Percentiles rank a stretch among this genome's conserved stretches.
phyloP scores from a whole-genome alignment of 2,888 invertebrate genomes.

The Mechanitis messenoides region DNA sequence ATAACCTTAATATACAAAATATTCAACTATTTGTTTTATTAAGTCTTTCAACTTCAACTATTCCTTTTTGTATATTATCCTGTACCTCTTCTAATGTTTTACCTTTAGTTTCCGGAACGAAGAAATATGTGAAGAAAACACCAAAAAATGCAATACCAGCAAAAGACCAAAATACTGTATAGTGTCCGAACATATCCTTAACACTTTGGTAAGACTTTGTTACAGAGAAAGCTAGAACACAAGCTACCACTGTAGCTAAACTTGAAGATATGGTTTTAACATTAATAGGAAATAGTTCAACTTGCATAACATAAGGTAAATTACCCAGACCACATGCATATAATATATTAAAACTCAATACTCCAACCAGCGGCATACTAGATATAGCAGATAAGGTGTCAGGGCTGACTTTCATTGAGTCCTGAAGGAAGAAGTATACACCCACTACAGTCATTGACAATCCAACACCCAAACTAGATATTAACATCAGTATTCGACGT shows the following conservation, averaged over 20 bases:
- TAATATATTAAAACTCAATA: slow-evolving; percentile 76
- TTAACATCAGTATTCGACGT: slow-evolving; percentile 70
- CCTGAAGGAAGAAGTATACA: slow-evolving; percentile 73
- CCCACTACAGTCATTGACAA: slow-evolving; percentile 69
- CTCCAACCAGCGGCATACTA: slow-evolving; percentile 72
- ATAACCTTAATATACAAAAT: too few species aligned
- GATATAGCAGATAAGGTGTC: slow-evolving; percentile 56
- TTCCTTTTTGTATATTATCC: slow-evolving; percentile 63
- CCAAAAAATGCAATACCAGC: slow-evolving; percentile 73
- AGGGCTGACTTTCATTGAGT: slow-evolving; percentile 49
- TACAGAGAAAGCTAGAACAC: slow-evolving; percentile 74
- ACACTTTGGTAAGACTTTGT: slow-evolving; percentile 78
- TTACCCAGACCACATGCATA: slow-evolving; percentile 78
- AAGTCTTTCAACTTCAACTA: slow-evolving; percentile 41
- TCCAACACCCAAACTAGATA: slow-evolving; percentile 74
- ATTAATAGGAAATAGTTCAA: slow-evolving; percentile 79
- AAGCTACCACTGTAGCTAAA: slow-evolving; percentile 74
- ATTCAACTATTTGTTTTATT: slow-evolving; percentile 17
- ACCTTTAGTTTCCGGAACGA: slow-evolving; percentile 79
- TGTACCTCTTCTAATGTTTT: slow-evolving; percentile 79
- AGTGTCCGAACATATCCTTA: slow-evolving; percentile 73
- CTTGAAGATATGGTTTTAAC: slow-evolving; percentile 79
- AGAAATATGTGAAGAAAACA: slow-evolving; percentile 72
- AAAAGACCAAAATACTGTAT: slow-evolving; percentile 77
- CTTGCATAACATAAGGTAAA: slow-evolving; percentile 78